Base-by-base conservation (phyloP, 2,113 vertebrate genomes). In the Calidris pugnax region DNA sequence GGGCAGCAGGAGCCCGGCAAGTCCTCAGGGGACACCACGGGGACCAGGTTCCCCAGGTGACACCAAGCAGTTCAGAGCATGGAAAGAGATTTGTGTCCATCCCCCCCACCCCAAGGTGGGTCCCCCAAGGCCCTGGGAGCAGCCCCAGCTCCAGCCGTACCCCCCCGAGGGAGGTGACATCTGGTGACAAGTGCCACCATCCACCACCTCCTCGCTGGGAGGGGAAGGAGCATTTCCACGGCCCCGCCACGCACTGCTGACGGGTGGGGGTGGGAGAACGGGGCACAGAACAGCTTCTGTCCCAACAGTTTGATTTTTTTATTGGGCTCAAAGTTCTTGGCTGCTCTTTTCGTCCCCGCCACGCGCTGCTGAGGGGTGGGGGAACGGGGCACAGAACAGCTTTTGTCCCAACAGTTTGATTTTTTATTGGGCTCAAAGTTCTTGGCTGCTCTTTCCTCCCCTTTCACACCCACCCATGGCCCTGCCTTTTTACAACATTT, bases 161-260 rank as follows among this genome's bases (percentile, higher is more conserved):
- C 73, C 28, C 28, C 2, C 4, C 27, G 32, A 45, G n/a, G 21
- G 39, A 11, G 11, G 19, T 11, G 2, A 3, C 39, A 20, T 2
- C 18, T 21, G n/a, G 82, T 4, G 55, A n/a, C 4, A 7, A 23
- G 48, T 3, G 6, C 12, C 1, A 2, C 4, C 47, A 63, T 14
- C 11, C 69, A 26, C 48, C 72, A 26, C 48, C 72, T 11, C 48
- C 67, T 9, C 2, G 9, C 62, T 7, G 30, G 33, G 33, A 55
- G n/a, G 30, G 60, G 47, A 57, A 43, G 45, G 51, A 43, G 45
- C 28, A 2, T 64, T 69, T n/a, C 18, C 30, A 0, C 4, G 5
- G 8, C 57, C 17, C n/a, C 1, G 1, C 32, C 28, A 14, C 0
- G 33, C 6, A 18, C 23, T 22, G 39, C 3, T 10, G 18, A 7